phyloP scores from a whole-genome alignment of 2,888 invertebrate genomes.

The Allacma fusca region DNA sequence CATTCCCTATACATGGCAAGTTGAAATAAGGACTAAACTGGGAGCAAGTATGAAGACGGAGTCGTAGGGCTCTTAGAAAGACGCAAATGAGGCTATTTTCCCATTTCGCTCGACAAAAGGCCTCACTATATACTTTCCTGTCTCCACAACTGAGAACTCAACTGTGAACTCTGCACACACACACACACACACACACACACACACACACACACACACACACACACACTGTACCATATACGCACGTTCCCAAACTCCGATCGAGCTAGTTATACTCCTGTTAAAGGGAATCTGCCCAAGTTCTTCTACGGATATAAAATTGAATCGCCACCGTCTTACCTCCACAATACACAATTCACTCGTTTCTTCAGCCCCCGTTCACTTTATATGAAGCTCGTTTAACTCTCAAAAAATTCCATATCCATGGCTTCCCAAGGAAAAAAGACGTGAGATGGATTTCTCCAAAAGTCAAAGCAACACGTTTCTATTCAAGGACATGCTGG shows the following conservation, averaged over 20 bases:
- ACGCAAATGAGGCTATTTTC: conserved; percentile 45
- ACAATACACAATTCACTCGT: conserved; percentile 13
- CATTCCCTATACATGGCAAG: background rate
- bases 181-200: background rate
- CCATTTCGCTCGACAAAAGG: conserved; percentile 37
- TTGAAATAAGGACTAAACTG: conserved; percentile 11
- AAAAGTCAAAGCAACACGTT: too few relatives aligned
- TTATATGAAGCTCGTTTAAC: background rate
- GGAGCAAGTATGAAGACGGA: background rate
- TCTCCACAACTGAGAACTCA: conserved; percentile 25
- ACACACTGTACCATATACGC: too few relatives aligned
- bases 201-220: background rate
- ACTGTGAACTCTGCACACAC: conserved; percentile 25
- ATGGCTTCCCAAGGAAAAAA: background rate
- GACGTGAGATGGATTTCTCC: too few relatives aligned
- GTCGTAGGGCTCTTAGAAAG: conserved; percentile 29
- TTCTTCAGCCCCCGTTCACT: background rate
- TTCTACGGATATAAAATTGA: conserved; percentile 16
- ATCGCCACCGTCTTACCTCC: conserved; percentile 23
- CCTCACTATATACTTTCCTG: conserved; percentile 21
- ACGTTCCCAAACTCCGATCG: background rate
- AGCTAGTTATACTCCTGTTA: background rate
- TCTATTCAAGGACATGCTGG: too few relatives aligned
- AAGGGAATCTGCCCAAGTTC: background rate
- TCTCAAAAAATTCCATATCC: background rate